Evolutionary conservation across 1,140 invertebrate genomes (phyloP).

Genomic region (Chelonus insularis): DNA sequence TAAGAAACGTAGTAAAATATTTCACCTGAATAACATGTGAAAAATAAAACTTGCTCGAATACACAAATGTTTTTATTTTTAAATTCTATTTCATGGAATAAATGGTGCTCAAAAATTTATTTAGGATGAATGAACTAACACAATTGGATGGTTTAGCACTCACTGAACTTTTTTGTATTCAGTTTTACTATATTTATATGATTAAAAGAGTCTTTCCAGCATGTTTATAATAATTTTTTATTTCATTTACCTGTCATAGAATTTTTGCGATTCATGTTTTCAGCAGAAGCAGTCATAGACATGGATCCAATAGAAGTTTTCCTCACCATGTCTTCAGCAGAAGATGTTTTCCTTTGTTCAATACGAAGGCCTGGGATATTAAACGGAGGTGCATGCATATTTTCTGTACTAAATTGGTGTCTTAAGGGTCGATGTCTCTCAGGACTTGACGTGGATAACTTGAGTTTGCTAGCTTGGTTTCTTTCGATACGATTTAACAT

Average conservation of each 20-base stretch:
- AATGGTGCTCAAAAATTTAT: no score
- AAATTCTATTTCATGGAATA: no score
- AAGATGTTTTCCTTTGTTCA: constrained; percentile 83
- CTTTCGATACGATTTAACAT: constrained; percentile 91
- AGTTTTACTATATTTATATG: no score
- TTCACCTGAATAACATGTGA: no score
- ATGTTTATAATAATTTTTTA: constrained; percentile 4
- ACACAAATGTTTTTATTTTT: no score
- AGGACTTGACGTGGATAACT: constrained; percentile 73
- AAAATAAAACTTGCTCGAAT: no score
- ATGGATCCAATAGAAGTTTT: constrained; percentile 76
- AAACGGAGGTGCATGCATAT: constrained; percentile 81
- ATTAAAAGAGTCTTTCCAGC: no score
- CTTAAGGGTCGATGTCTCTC: constrained; percentile 75
- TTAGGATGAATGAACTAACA: no score
- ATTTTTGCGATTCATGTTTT: constrained; percentile 55
- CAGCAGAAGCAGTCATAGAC: constrained; percentile 57
- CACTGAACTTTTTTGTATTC: no score
- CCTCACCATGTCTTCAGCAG: constrained; percentile 84
- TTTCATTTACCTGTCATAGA: constrained; percentile 46
- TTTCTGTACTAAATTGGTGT: constrained; percentile 84
- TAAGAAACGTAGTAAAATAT: no score
- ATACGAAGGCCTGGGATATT: constrained; percentile 84
- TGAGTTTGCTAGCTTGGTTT: constrained; percentile 82
- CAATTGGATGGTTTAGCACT: no score